Conservation (phyloP, 2,113 vertebrate genomes). For the Gymnocephalus cernua region DNA sequence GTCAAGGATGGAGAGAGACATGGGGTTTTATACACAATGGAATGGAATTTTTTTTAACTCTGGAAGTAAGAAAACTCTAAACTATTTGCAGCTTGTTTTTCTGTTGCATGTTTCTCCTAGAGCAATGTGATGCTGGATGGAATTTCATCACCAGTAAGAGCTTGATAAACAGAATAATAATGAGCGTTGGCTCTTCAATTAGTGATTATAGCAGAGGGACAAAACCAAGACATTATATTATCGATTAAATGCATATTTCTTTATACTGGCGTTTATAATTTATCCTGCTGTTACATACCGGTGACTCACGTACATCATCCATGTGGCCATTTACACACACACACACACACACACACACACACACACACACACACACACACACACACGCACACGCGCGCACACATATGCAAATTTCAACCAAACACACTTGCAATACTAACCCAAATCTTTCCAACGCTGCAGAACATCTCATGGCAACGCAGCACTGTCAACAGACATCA, state of each 20-base stretch:
- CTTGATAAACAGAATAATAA: constrained; percentile 35
- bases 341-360: background rate
- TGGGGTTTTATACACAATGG: background rate
- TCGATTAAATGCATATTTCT: constrained; percentile 8
- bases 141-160: constrained; percentile 16
- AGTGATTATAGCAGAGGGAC: background rate
- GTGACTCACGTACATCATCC: background rate
- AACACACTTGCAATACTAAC: constrained; percentile 24
- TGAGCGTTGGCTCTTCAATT: constrained; percentile 6
- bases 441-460: constrained; percentile 34
- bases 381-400: background rate
- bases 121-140: background rate
- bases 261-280: background rate
- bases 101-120: background rate
- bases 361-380: background rate
- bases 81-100: constrained; percentile 2
- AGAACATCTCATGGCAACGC: constrained; percentile 40
- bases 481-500: constrained; percentile 70
- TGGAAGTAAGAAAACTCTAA: constrained; percentile 4
- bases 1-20: constrained; percentile 10
- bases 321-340: background rate
- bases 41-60: constrained; percentile 20
- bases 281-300: background rate
- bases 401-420: constrained; percentile 15
- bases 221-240: background rate